Percentiles rank a stretch among this genome's conserved stretches.
Conservation (phyloP, 2,888 invertebrate species). For the Cerastis rubricosa region DNA sequence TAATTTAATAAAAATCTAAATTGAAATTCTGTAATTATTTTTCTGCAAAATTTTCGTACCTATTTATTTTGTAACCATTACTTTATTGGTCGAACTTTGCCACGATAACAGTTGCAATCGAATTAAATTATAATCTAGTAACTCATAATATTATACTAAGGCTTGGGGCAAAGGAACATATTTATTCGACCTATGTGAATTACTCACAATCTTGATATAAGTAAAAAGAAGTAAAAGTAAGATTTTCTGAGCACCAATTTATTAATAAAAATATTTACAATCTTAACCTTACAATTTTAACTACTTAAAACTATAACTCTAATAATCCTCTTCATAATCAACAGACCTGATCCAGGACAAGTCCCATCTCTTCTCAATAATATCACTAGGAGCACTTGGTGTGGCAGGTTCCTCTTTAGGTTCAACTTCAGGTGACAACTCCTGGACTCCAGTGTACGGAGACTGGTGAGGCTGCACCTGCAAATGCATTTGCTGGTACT, state of each 20-base stretch:
- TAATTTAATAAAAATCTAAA: neutral
- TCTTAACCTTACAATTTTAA: constrained; percentile 12
- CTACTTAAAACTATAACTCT: constrained; percentile 11
- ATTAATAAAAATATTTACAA: constrained; percentile 37
- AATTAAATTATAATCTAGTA: neutral
- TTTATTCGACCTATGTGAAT: neutral
- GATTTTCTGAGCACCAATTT: constrained; percentile 14
- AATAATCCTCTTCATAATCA: constrained; percentile 75
- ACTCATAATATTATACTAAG: neutral
- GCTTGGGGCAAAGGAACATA: neutral
- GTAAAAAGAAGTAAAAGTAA: constrained; percentile 12
- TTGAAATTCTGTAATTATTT: neutral
- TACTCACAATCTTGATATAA: neutral
- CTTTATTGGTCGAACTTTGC: neutral
- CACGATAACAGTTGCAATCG: neutral
- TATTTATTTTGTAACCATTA: neutral
- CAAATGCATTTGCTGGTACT: constrained; percentile 67
- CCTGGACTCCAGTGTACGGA: constrained; percentile 62
- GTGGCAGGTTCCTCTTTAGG: constrained; percentile 54
- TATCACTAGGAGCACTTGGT: constrained; percentile 54
- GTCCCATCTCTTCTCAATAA: constrained; percentile 75
- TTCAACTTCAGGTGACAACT: constrained; percentile 55
- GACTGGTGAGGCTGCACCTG: constrained; percentile 68
- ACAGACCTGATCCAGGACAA: constrained; percentile 80
- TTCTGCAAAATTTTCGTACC: neutral